Evolutionary conservation across 2,888 invertebrate genomes (phyloP).

Genomic region (Octonoba sinensis): DNA sequence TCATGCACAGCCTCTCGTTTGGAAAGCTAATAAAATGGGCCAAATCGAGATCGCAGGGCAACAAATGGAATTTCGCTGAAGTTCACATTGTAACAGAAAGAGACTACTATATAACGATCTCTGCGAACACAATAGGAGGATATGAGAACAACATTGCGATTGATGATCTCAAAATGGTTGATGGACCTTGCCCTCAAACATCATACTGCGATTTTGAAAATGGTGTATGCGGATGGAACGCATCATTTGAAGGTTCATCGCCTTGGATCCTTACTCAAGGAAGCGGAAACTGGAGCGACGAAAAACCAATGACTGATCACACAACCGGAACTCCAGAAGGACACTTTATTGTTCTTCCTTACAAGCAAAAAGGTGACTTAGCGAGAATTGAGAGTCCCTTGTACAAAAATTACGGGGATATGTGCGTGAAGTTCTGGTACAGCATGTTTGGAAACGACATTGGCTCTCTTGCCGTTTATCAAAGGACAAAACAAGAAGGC

Average conservation of each 20-base stretch:
- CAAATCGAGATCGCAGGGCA: slow-evolving; percentile 31
- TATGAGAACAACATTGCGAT: slow-evolving; percentile 60
- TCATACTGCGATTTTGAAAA: slow-evolving; percentile 63
- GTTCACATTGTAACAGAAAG: slow-evolving; percentile 5
- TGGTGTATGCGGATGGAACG: slow-evolving; percentile 65
- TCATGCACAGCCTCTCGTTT: background rate
- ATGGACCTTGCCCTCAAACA: slow-evolving; percentile 50
- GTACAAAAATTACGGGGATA: slow-evolving; percentile 58
- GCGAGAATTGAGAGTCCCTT: slow-evolving; percentile 45
- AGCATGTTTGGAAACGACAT: slow-evolving; percentile 66
- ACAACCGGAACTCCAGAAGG: slow-evolving; percentile 52
- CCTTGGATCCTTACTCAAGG: slow-evolving; percentile 53
- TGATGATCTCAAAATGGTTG: slow-evolving; percentile 62
- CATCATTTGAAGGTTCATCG: slow-evolving; percentile 23
- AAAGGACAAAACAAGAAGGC: slow-evolving; percentile 58
- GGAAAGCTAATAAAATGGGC: slow-evolving; percentile 3
- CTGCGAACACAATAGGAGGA: slow-evolving; percentile 1
- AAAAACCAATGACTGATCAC: slow-evolving; percentile 60
- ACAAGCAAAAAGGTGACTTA: slow-evolving; percentile 26
- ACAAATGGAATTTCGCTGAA: slow-evolving; percentile 54
- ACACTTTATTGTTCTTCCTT: slow-evolving; percentile 55
- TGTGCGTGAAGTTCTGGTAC: slow-evolving; percentile 62
- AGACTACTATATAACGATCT: slow-evolving; percentile 50
- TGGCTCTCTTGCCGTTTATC: slow-evolving; percentile 69
- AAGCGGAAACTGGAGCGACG: slow-evolving; percentile 43